These are phyloP conservation scores for Zhuqinia jingwanae DNA, from an alignment of 2,888 invertebrate genomes.

Conservation along the genomic window DNA sequence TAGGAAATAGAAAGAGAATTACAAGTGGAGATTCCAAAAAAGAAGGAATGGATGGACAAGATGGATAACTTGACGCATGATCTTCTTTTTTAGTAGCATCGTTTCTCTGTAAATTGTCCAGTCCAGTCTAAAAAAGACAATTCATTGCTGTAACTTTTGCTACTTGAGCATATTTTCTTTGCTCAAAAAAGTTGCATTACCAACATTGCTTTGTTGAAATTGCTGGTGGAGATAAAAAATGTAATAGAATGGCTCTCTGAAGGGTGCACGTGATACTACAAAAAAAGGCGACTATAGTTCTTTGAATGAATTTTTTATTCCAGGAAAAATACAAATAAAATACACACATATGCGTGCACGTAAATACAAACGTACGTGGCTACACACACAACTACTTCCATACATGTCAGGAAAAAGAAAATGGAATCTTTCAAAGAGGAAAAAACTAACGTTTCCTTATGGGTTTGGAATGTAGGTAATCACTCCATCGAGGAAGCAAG, in stretches of 20 bases:
- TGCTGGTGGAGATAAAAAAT: slow-evolving; percentile 5
- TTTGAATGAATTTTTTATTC: slow-evolving; percentile 58
- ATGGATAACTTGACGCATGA: slow-evolving; percentile 64
- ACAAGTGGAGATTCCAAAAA: not conserved
- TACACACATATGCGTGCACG: too few species aligned
- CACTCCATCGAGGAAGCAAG: slow-evolving; percentile 58
- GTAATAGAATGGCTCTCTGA: slow-evolving; percentile 30
- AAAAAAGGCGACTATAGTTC: not conserved
- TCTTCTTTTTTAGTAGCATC: slow-evolving; percentile 23
- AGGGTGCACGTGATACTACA: slow-evolving; percentile 27
- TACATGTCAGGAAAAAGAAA: slow-evolving; percentile 18
- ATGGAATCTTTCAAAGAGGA: slow-evolving; percentile 21
- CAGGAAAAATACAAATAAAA: too few species aligned
- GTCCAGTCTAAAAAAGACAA: not conserved
- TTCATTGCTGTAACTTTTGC: not conserved
- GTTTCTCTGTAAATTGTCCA: slow-evolving; percentile 48
- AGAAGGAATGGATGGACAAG: slow-evolving; percentile 52
- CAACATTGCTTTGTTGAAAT: not conserved
- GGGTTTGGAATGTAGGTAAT: slow-evolving; percentile 65
- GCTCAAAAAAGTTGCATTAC: not conserved
- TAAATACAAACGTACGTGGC: not conserved
- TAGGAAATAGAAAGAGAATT: slow-evolving; percentile 1
- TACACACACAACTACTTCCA: not conserved
- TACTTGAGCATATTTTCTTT: slow-evolving; percentile 1
- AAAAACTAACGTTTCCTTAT: slow-evolving; percentile 51